Base-by-base conservation (phyloP, 1,140 invertebrate species). In the Heliothis subflexa region DNA sequence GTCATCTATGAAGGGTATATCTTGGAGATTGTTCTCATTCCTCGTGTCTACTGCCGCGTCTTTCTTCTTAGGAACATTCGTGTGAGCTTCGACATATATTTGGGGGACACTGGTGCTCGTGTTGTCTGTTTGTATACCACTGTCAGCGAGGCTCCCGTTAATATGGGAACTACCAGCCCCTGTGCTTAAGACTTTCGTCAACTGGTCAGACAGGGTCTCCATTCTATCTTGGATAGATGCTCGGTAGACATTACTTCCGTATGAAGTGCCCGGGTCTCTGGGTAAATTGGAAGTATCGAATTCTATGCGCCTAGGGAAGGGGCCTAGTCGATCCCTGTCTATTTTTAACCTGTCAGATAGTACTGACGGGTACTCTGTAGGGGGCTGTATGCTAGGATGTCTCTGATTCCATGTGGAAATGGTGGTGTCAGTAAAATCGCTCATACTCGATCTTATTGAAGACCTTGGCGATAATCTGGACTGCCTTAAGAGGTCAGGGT, bases 371-470 rank as follows among this genome's bases (percentile, higher is more conserved):
- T 94, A 94, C 59, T 94, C 92, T 0, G 92, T 87, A 0, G 87
- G 78, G 12, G 16, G 55, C 21, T 78, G 76, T 1, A 68, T 13
- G 18, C 64, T 68, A 49, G 73, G 78, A 50, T 91, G 86, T 49
- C 89, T 88, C 25, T 93, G 92, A 61, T 94, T 93, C 93, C 93
- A 94, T 0, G 93, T 94, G 0, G 93, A 94, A 81, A 93, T 93
- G 0, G 93, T 94, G 0, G 93, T 94, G 71, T 94, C 93, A 14
- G 93, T 94, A 77, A 94, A 94, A 82, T 94, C 93, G 85, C 93
- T 94, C 85, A 92, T 80, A 74, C 93, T 94, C 84, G 93, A 94
- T 85, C 93, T 86, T 50, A 91, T n/a, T 0, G 93, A 94, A 80
- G 93, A 94, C 71, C 89, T 93, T 79, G 93, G 93, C 72, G 93